Percentiles rank a stretch among this genome's conserved stretches.
Evolutionary conservation across 2,113 vertebrate genomes (phyloP).

Genomic region (Tetraodon nigroviridis): DNA sequence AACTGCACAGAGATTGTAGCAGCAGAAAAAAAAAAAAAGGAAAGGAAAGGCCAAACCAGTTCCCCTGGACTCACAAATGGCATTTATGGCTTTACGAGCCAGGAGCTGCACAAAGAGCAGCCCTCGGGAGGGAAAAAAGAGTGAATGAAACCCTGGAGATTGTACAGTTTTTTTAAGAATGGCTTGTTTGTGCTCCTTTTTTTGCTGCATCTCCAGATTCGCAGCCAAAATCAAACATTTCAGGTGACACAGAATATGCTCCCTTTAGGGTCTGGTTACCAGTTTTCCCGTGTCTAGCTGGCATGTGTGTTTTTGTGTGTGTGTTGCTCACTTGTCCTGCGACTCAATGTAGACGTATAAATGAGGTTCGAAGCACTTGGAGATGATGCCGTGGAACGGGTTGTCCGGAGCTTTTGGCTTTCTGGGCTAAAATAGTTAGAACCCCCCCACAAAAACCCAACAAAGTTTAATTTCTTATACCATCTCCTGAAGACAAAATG

Average conservation of each 20-base stretch:
- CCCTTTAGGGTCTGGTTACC: constrained; percentile 20
- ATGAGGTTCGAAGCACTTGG: constrained; percentile 98
- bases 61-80: constrained; percentile 39
- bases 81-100: constrained; percentile 32
- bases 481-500: neutral
- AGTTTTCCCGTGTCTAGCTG: constrained; percentile 5
- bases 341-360: constrained; percentile 98
- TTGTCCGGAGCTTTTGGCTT: constrained; percentile 94
- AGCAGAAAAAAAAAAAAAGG: too few species aligned
- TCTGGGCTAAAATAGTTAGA: constrained; percentile 78
- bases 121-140: constrained; percentile 1
- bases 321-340: constrained; percentile 92
- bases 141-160: neutral
- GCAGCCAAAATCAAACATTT: constrained; percentile 80
- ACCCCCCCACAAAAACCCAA: too few species aligned
- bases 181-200: constrained; percentile 60
- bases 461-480: constrained; percentile 1
- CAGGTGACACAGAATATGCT: constrained; percentile 46
- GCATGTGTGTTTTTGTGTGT: constrained; percentile 3
- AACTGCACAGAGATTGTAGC: constrained; percentile 44
- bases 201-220: constrained; percentile 70
- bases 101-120: constrained; percentile 16
- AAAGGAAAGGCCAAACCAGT: constrained; percentile 43
- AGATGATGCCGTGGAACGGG: constrained; percentile 96
- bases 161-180: constrained; percentile 10